Conservation (phyloP, 2,888 invertebrate species). For the Beris morrisii region DNA sequence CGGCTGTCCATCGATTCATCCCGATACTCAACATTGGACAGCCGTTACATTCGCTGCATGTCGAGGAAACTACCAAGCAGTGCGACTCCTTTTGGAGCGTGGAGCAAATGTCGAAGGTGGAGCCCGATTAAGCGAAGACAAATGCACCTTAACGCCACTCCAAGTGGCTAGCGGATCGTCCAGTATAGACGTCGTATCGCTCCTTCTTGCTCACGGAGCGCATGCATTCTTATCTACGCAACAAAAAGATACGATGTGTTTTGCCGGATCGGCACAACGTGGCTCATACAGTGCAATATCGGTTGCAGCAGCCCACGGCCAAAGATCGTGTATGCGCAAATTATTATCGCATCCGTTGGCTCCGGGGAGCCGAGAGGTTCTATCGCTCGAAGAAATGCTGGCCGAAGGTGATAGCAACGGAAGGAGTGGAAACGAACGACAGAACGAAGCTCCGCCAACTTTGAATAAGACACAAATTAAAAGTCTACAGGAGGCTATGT, state of each 20-base stretch:
- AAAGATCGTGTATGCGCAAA: slow-evolving; percentile 76
- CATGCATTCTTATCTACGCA: slow-evolving; percentile 86
- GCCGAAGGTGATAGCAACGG: slow-evolving; percentile 71
- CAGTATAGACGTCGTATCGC: slow-evolving; percentile 75
- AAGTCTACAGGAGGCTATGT: slow-evolving; percentile 90
- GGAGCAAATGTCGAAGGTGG: slow-evolving; percentile 87
- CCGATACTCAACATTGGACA: slow-evolving; percentile 82
- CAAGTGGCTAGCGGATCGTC: slow-evolving; percentile 85
- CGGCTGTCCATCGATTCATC: slow-evolving; percentile 62
- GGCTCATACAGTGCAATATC: slow-evolving; percentile 88
- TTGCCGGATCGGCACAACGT: slow-evolving; percentile 81
- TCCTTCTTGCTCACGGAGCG: slow-evolving; percentile 81
- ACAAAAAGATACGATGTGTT: slow-evolving; percentile 80
- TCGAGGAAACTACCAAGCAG: slow-evolving; percentile 61
- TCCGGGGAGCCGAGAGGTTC: slow-evolving; percentile 70
- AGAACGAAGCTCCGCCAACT: slow-evolving; percentile 52
- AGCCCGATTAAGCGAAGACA: slow-evolving; percentile 78
- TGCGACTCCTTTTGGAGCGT: slow-evolving; percentile 72
- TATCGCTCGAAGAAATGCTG: slow-evolving; percentile 86
- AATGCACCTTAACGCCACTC: slow-evolving; percentile 83
- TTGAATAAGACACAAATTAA: slow-evolving; percentile 82
- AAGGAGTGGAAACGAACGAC: slow-evolving; percentile 48
- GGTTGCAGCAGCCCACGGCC: slow-evolving; percentile 87
- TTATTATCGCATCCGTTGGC: slow-evolving; percentile 72
- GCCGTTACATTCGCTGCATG: slow-evolving; percentile 80